Evolutionary conservation across 1,140 invertebrate species (phyloP).

Genomic region (Drosophila tropicalis): DNA sequence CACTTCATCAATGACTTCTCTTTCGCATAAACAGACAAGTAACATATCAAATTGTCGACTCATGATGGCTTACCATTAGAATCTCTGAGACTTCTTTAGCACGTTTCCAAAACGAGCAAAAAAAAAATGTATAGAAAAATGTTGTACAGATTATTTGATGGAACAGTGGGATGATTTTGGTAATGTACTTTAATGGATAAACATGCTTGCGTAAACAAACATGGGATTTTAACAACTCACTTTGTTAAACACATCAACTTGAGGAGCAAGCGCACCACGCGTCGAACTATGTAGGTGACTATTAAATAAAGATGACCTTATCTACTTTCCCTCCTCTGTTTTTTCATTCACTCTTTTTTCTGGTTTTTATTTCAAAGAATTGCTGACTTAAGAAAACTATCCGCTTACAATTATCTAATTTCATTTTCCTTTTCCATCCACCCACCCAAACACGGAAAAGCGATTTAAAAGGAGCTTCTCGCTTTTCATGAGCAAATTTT

Average conservation of each 20-base stretch:
- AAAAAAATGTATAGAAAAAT: not conserved
- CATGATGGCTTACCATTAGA: too few species aligned
- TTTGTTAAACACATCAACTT: slow-evolving; percentile 3
- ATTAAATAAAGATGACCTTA: not conserved
- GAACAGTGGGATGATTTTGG: not conserved
- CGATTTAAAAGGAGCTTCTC: not conserved
- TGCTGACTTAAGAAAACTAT: not conserved
- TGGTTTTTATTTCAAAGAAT: too few species aligned
- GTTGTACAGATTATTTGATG: not conserved
- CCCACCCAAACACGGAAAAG: not conserved
- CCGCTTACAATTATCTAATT: not conserved
- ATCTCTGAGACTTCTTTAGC: too few species aligned
- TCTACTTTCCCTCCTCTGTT: not conserved
- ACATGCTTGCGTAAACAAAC: slow-evolving; percentile 7
- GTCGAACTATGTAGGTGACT: not conserved
- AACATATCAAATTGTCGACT: too few species aligned
- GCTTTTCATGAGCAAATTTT: not conserved
- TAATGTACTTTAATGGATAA: slow-evolving; percentile 4
- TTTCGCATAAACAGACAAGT: too few species aligned
- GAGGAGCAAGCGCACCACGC: not conserved
- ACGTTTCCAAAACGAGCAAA: too few species aligned
- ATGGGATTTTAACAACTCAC: slow-evolving; percentile 20
- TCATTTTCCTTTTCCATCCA: not conserved
- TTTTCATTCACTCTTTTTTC: too few species aligned
- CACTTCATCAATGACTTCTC: too few species aligned